Conservation (phyloP, 2,888 invertebrate species). For the Pyrocoelia pectoralis region DNA sequence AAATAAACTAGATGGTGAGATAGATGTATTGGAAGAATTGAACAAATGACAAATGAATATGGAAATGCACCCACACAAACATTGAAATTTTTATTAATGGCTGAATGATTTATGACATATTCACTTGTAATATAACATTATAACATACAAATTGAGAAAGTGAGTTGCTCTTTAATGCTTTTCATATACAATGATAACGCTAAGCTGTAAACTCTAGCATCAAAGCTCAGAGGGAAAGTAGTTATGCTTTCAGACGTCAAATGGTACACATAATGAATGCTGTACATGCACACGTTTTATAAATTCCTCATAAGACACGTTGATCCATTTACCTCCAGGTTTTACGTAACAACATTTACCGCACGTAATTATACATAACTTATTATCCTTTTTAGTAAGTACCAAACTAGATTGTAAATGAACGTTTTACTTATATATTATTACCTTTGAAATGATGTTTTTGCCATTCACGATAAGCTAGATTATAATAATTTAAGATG, state of each 20-base stretch:
- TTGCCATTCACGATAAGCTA: neutral
- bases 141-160: neutral
- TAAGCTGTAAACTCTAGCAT: neutral
- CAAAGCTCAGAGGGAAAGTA: conserved; percentile 12
- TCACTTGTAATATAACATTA: too few species aligned
- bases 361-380: conserved; percentile 29
- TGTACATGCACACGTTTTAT: conserved; percentile 28
- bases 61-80: too few species aligned
- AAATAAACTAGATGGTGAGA: too few species aligned
- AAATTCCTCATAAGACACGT: conserved; percentile 30
- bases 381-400: conserved; percentile 24
- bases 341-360: conserved; percentile 24
- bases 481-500: neutral
- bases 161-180: conserved; percentile 5
- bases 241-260: conserved; percentile 9
- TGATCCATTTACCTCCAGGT: conserved; percentile 26
- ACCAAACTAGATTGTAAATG: conserved; percentile 10
- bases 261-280: conserved; percentile 23
- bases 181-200: conserved; percentile 8
- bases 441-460: neutral
- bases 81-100: neutral
- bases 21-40: too few species aligned
- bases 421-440: neutral
- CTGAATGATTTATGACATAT: neutral
- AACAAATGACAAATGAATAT: too few species aligned